phyloP scores from a whole-genome alignment of 2,113 vertebrate genomes.

The Sarotherodon lohbergeri region DNA sequence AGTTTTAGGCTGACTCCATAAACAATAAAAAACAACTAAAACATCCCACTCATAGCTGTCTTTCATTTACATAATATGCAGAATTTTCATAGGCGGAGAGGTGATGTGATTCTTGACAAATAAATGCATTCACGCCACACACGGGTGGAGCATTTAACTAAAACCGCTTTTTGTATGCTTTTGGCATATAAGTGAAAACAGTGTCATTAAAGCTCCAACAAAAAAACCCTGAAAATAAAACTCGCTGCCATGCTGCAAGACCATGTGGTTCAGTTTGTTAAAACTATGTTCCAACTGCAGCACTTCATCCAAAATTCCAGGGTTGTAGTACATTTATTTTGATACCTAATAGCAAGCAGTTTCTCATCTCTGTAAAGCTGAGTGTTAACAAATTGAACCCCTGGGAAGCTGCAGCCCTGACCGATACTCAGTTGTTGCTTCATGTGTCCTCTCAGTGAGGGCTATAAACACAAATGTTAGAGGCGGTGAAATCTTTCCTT shows the following conservation, averaged over 20 bases:
- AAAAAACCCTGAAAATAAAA: not conserved
- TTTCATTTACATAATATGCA: not conserved
- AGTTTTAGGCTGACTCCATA: not conserved
- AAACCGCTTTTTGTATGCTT: not conserved
- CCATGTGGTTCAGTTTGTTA: not conserved
- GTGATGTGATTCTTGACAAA: not conserved
- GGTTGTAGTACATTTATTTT: not conserved
- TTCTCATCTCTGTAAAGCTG: not conserved
- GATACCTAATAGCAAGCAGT: not conserved
- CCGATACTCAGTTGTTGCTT: not conserved
- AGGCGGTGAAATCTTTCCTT: not conserved
- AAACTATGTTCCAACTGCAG: not conserved
- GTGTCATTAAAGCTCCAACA: not conserved
- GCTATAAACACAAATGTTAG: not conserved
- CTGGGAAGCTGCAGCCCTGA: not conserved
- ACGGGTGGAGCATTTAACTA: not conserved
- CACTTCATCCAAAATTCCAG: not conserved
- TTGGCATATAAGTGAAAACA: not conserved
- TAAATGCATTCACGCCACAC: not conserved
- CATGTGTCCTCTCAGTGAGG: not conserved
- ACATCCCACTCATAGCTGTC: not conserved
- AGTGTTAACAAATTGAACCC: constrained; percentile 1
- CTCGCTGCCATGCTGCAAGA: not conserved
- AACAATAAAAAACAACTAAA: not conserved
- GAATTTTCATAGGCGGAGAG: not conserved